Evolutionary conservation across 2,888 invertebrate species (phyloP), one percentile per base, ranked within the genome.

Genomic region (Ennomos fuscantarius): DNA sequence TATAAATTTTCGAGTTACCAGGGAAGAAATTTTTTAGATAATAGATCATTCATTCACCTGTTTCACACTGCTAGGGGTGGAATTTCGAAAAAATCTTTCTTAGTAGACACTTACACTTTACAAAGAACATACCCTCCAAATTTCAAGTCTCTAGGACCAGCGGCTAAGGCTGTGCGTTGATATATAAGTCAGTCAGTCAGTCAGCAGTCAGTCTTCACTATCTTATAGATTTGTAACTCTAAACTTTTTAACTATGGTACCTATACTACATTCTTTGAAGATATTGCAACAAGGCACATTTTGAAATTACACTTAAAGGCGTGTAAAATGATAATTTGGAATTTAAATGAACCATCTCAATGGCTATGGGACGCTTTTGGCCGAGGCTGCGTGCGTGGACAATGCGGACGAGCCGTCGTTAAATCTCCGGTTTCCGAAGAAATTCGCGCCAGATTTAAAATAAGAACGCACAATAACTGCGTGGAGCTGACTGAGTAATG

Each of bases 361-460:
- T 76, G 76, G 78, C 79, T 79, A 78, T 79, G 81, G 72, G 77
- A 70, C 74, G 74, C 76, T 73, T 78, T 73, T 74, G 72, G 76
- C 46, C 54, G 78, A 74, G 75, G 78, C 81, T 85, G 76, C 89
- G 90, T 89, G 89, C 78, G 75, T 79, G 88, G 88, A 89, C 89
- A 90, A 89, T 89, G 73, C 84, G 78, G 90, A 90, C 87, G 88
- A 86, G 81, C 73, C 82, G 82, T 89, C 89, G 88, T 91, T 86
- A 89, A 91, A 83, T 86, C 83, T 82, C 80, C 75, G 78, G 82
- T 89, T 89, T 89, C 89, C 88, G 86, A 76, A 84, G 88, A 89
- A 89, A 89, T 78, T 74, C 79, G 78, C 79, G 78, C 77, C 85
- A 82, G 81, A 81, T 86, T 89, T 86, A 87, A 86, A 90, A 89